Conservation (phyloP, 2,797 vertebrate genomes). For the Pteropus rufus region DNA sequence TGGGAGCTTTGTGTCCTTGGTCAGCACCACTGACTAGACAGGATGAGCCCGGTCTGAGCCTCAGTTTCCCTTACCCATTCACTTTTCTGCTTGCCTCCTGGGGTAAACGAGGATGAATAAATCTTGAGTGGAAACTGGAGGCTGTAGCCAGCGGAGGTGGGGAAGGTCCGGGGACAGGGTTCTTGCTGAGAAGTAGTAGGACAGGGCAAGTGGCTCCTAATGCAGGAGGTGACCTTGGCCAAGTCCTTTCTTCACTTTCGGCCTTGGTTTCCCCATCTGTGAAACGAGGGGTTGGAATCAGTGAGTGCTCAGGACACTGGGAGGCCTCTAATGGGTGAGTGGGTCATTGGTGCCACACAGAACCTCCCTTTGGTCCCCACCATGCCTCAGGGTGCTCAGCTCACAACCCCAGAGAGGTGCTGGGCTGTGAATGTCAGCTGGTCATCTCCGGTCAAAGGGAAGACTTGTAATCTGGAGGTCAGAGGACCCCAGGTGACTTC, state of each 20-base stretch:
- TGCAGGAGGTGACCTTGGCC: neutral
- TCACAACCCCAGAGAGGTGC: neutral
- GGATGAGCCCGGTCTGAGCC: neutral
- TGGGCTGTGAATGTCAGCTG: neutral
- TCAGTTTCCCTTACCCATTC: neutral
- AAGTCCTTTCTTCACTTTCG: neutral
- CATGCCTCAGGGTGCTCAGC: neutral
- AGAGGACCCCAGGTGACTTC: neutral
- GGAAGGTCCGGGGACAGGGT: too few relatives aligned
- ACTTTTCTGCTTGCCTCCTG: neutral
- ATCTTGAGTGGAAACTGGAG: neutral
- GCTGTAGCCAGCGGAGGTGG: neutral
- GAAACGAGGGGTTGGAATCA: neutral
- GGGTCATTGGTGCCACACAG: accelerated
- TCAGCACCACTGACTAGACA: neutral
- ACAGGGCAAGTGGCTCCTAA: neutral
- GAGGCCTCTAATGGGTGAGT: neutral
- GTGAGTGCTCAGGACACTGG: neutral
- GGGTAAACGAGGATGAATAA: neutral
- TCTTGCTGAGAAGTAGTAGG: neutral
- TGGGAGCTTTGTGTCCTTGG: neutral
- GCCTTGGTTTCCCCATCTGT: neutral
- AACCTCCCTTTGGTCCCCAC: neutral
- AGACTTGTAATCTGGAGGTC: too few relatives aligned
- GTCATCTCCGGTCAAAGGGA: accelerated